phyloP scores from a whole-genome alignment of 2,888 invertebrate genomes.

The Erebia aethiops region DNA sequence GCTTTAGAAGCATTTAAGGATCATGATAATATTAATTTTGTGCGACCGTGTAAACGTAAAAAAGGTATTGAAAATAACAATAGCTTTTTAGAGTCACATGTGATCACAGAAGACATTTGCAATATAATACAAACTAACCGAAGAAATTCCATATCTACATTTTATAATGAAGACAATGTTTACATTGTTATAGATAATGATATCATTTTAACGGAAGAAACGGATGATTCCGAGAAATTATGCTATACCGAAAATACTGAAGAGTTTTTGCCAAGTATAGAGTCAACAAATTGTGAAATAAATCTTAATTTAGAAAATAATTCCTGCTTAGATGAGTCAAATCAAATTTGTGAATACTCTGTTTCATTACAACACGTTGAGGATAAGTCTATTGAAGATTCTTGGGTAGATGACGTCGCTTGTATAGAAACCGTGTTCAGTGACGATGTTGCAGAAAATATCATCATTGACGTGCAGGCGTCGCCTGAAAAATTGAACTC shows the following conservation, averaged over 20 bases:
- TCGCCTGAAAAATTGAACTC: slow-evolving; percentile 53
- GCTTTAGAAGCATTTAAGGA: slow-evolving; percentile 51
- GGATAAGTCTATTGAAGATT: slow-evolving; percentile 55
- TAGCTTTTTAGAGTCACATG: slow-evolving; percentile 49
- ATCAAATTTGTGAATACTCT: slow-evolving; percentile 45
- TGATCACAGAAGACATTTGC: slow-evolving; percentile 54
- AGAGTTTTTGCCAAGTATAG: slow-evolving; percentile 46
- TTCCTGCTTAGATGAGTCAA: slow-evolving; percentile 38
- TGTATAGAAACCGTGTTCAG: slow-evolving; percentile 76
- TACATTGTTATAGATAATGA: slow-evolving; percentile 73
- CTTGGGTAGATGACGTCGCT: slow-evolving; percentile 76
- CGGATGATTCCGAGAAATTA: slow-evolving; percentile 58
- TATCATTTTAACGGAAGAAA: slow-evolving; percentile 67
- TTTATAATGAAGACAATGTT: slow-evolving; percentile 68
- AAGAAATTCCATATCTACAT: slow-evolving; percentile 70
- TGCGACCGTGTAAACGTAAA: slow-evolving; percentile 56
- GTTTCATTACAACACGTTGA: slow-evolving; percentile 49
- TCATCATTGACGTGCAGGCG: slow-evolving; percentile 55
- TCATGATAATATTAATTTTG: slow-evolving; percentile 32
- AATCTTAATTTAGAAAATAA: slow-evolving; percentile 36
- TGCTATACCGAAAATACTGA: slow-evolving; percentile 61
- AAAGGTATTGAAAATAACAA: slow-evolving; percentile 56
- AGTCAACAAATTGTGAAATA: slow-evolving; percentile 41
- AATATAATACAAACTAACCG: slow-evolving; percentile 63
- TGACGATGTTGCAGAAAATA: slow-evolving; percentile 71